phyloP scores from a whole-genome alignment of 2,113 vertebrate species.

The Ptyas mucosa region DNA sequence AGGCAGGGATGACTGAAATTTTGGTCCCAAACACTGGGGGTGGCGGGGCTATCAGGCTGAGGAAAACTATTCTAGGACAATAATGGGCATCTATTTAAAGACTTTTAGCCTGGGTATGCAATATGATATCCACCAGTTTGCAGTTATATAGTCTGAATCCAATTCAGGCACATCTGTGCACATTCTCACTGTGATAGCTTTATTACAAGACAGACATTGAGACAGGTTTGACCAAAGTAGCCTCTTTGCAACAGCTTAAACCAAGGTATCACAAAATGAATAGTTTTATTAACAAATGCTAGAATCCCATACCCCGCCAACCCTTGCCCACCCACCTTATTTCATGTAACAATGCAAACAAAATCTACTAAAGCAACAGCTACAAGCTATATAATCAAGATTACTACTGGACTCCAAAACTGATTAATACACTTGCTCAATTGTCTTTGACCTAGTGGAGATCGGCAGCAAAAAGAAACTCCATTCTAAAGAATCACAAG shows the following conservation, averaged over 20 bases:
- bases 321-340: constrained; percentile 13
- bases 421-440: constrained; percentile 30
- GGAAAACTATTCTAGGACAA: background rate
- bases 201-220: constrained; percentile 70
- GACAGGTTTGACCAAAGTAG: constrained; percentile 56
- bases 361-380: constrained; percentile 14
- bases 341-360: constrained; percentile 58
- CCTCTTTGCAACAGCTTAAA: constrained; percentile 50
- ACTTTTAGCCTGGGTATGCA: constrained; percentile 20
- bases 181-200: constrained; percentile 66
- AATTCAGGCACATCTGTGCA: constrained; percentile 49
- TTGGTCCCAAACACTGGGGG: background rate
- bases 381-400: constrained; percentile 30
- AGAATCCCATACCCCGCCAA: constrained; percentile 31
- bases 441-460: constrained; percentile 30
- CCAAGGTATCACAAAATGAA: constrained; percentile 46
- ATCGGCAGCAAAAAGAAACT: constrained; percentile 29
- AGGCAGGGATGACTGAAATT: background rate
- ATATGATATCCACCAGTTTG: background rate
- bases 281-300: constrained; percentile 62
- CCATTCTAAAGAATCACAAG: constrained; percentile 49
- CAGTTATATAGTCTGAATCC: background rate
- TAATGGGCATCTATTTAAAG: background rate
- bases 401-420: constrained; percentile 28
- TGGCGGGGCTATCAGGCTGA: background rate